A percentile compares a stretch with the other conserved stretches of the same genome.
Evolutionary conservation across 2,113 vertebrate species (phyloP).

Genomic region (Dolichallabes microphthalmus): DNA sequence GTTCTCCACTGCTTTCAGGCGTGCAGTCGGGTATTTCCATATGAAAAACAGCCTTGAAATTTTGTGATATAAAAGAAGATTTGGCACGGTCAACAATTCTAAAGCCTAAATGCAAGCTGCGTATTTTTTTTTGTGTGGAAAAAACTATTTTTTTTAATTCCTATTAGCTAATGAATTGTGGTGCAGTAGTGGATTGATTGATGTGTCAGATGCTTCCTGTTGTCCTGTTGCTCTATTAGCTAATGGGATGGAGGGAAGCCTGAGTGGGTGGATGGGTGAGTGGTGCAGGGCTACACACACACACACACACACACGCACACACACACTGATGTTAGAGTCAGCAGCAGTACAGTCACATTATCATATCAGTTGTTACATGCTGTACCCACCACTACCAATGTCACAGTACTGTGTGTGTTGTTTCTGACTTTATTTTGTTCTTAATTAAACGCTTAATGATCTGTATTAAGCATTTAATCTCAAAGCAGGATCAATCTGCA

Average conservation of each 20-base stretch:
- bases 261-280: conserved; percentile 27
- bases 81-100: background rate
- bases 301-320: conserved; percentile 7
- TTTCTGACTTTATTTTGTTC: background rate
- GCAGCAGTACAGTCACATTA: background rate
- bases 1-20: conserved; percentile 15
- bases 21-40: conserved; percentile 26
- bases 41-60: background rate
- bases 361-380: background rate
- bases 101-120: background rate
- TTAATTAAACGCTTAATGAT: background rate
- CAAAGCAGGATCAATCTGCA: background rate
- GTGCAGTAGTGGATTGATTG: conserved; percentile 61
- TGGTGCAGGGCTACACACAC: conserved; percentile 9
- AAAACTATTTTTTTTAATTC: conserved; percentile 30
- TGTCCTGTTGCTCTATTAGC: conserved; percentile 45
- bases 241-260: conserved; percentile 38
- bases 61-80: background rate
- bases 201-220: conserved; percentile 56
- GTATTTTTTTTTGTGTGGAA: background rate
- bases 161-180: conserved; percentile 61
- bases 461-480: background rate
- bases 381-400: background rate
- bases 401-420: background rate
- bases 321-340: background rate